Conservation (phyloP, 2,113 vertebrate species). For the Pseudonaja textilis region DNA sequence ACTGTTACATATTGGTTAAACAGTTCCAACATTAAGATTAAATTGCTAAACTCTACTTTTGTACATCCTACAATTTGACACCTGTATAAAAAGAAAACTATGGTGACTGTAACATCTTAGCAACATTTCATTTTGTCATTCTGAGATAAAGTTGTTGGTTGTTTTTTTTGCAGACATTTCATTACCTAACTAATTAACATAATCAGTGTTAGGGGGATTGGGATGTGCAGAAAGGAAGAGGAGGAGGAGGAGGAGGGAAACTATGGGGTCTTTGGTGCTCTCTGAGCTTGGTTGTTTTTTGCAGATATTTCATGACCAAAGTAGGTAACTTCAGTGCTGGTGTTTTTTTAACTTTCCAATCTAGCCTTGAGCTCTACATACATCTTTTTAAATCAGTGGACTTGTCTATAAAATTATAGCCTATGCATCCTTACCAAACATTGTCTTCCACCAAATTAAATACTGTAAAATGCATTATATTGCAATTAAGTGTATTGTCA, state of each 20-base stretch:
- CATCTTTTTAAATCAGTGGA: neutral
- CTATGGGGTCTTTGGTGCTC: neutral
- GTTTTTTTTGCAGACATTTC: neutral
- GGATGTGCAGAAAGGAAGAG: neutral
- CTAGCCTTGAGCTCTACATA: neutral
- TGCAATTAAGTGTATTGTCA: neutral
- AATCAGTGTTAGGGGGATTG: neutral
- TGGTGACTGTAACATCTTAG: neutral
- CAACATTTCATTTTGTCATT: neutral
- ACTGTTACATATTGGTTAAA: slow-evolving; percentile 15
- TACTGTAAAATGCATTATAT: neutral
- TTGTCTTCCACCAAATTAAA: neutral
- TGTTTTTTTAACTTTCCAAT: neutral
- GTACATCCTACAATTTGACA: neutral
- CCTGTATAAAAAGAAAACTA: neutral
- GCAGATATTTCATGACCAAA: neutral
- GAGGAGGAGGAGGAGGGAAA: neutral
- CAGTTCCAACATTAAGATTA: neutral
- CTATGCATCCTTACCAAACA: neutral
- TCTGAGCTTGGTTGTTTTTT: neutral
- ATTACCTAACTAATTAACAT: neutral
- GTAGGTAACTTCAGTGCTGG: too few species aligned
- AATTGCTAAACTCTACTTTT: neutral
- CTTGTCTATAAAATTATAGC: neutral
- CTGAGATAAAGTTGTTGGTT: neutral